Conservation (phyloP, 2,797 vertebrate genomes). For the Emydoidea blandingii region DNA sequence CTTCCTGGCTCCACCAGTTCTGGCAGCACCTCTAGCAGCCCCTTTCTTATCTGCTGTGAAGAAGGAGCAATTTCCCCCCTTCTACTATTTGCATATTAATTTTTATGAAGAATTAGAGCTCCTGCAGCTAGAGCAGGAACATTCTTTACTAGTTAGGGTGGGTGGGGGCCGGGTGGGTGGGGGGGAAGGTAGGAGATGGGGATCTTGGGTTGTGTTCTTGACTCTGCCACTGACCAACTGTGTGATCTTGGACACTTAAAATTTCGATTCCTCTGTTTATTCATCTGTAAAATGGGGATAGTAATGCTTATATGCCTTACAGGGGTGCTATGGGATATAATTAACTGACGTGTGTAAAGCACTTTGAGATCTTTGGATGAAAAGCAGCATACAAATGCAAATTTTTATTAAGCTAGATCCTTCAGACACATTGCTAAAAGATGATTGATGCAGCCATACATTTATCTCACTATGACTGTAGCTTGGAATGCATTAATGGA, state of each 20-base stretch:
- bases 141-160: background rate
- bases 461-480: background rate
- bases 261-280: background rate
- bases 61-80: background rate
- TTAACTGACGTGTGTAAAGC: background rate
- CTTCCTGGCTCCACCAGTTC: background rate
- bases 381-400: background rate
- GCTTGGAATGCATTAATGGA: accelerated
- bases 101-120: background rate
- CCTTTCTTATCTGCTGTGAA: background rate
- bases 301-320: accelerated
- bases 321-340: background rate
- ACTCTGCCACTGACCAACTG: background rate
- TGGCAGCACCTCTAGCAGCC: background rate
- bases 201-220: background rate
- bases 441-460: accelerated
- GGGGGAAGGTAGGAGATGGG: background rate
- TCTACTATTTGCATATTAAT: background rate
- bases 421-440: background rate
- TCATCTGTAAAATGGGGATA: background rate
- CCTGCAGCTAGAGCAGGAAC: background rate
- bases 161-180: background rate
- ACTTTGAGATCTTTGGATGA: background rate
- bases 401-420: background rate
- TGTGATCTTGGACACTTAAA: background rate